Conservation (phyloP, 1,140 invertebrate species). For the Goniozus legneri region DNA sequence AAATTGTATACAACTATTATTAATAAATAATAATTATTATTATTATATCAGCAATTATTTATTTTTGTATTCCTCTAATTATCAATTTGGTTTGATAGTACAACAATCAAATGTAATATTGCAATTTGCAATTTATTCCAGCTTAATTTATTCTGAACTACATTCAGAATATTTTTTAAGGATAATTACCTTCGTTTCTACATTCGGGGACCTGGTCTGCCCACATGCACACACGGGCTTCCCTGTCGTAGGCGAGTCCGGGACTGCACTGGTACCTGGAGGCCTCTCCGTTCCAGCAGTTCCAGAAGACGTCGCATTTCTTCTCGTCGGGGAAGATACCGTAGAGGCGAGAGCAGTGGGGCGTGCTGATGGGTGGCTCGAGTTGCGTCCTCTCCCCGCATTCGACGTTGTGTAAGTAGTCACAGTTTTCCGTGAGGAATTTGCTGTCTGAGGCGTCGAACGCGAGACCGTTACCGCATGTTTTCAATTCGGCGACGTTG, state of each 20-base stretch:
- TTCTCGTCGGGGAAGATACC: slow-evolving; percentile 87
- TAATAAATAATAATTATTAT: too few species aligned
- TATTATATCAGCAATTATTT: too few species aligned
- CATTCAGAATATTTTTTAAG: too few species aligned
- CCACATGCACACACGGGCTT: slow-evolving; percentile 92
- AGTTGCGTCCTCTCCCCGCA: slow-evolving; percentile 83
- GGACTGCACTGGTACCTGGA: slow-evolving; percentile 91
- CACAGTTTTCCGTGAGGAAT: slow-evolving; percentile 90
- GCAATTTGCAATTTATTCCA: too few species aligned
- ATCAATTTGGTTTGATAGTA: background rate
- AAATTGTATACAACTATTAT: too few species aligned
- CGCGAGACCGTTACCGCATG: slow-evolving; percentile 90
- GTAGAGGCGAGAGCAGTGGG: slow-evolving; percentile 83
- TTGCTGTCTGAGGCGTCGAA: slow-evolving; percentile 86
- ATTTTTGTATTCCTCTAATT: background rate
- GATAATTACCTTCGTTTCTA: slow-evolving; percentile 80
- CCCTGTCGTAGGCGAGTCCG: slow-evolving; percentile 88
- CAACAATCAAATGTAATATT: too few species aligned
- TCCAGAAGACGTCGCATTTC: slow-evolving; percentile 93
- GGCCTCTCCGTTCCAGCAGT: slow-evolving; percentile 93
- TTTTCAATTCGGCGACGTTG: slow-evolving; percentile 81
- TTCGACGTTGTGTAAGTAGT: slow-evolving; percentile 93
- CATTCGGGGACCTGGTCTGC: slow-evolving; percentile 90
- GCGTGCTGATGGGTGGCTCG: slow-evolving; percentile 80
- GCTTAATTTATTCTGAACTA: too few species aligned